phyloP scores from a whole-genome alignment of 2,797 vertebrate genomes.

The Tenualosa ilisha region DNA sequence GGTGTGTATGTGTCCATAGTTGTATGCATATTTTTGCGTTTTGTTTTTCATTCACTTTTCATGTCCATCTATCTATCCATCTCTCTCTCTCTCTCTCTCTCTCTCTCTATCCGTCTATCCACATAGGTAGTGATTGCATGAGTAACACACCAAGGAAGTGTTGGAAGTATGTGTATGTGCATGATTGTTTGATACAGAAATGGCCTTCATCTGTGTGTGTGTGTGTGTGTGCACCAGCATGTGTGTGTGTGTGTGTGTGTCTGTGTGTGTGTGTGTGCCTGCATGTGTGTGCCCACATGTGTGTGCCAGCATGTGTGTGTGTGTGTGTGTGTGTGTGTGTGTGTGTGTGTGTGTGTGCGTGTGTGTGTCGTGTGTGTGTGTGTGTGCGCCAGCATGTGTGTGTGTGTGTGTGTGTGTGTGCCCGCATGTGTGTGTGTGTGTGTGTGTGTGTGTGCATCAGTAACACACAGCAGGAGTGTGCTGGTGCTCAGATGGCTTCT shows the following conservation, averaged over 20 bases:
- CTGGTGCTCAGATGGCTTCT: not conserved
- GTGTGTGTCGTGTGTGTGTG: not conserved
- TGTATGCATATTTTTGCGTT: too few species aligned
- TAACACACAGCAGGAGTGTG: constrained; percentile 25
- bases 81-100: too few species aligned
- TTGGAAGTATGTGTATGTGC: too few species aligned
- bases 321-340: not conserved
- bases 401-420: not conserved
- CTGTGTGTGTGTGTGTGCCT: not conserved
- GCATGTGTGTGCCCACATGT: not conserved
- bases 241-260: too few species aligned
- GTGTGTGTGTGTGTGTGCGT: not conserved
- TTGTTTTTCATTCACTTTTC: too few species aligned
- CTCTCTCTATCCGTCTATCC: too few species aligned
- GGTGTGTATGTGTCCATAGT: too few species aligned
- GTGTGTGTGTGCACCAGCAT: not conserved
- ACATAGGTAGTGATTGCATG: too few species aligned
- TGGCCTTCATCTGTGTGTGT: not conserved
- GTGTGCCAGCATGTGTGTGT: not conserved
- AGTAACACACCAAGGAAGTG: too few species aligned
- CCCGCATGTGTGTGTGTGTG: constrained; percentile 3
- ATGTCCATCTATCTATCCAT: too few species aligned
- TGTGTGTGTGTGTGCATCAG: not conserved
- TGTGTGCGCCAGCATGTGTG: not conserved
- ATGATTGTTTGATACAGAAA: too few species aligned